A percentile compares a stretch with the other conserved stretches of the same genome.
Evolutionary conservation across 2,888 invertebrate genomes (phyloP).

Genomic region (Nipponacmea schrenckii): DNA sequence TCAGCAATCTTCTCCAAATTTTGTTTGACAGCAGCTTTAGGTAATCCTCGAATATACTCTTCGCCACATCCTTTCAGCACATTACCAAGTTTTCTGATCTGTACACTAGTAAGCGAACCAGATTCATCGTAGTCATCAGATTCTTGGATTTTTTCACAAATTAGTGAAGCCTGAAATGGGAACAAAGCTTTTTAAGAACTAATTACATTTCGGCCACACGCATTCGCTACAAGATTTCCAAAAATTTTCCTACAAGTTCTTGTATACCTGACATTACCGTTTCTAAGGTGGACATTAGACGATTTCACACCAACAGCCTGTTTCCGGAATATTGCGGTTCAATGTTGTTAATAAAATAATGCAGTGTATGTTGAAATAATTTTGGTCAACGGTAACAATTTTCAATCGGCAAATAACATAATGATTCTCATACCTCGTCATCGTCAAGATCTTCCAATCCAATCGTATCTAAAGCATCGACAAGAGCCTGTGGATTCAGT

Average conservation of each 20-base stretch:
- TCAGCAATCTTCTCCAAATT: constrained; percentile 7
- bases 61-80: constrained; percentile 18
- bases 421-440: constrained; percentile 9
- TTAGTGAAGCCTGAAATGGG: constrained; percentile 8
- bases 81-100: constrained; percentile 6
- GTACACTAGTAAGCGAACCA: background rate
- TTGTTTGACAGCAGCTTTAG: constrained; percentile 1
- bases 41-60: constrained; percentile 8
- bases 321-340: too few species aligned
- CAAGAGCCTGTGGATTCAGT: background rate
- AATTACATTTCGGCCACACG: background rate
- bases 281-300: too few species aligned
- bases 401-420: too few species aligned
- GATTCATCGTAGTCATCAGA: constrained; percentile 9
- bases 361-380: too few species aligned
- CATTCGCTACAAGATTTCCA: too few species aligned
- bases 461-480: background rate
- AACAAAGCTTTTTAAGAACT: background rate
- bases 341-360: too few species aligned
- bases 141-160: constrained; percentile 15
- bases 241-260: too few species aligned
- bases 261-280: too few species aligned
- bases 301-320: too few species aligned
- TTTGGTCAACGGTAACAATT: too few species aligned
- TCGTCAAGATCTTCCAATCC: background rate